Percentiles rank a stretch among this genome's conserved stretches.
These are phyloP conservation scores for Eremophila alpestris DNA, from an alignment of 2,797 vertebrate species.

Conservation along the genomic window DNA sequence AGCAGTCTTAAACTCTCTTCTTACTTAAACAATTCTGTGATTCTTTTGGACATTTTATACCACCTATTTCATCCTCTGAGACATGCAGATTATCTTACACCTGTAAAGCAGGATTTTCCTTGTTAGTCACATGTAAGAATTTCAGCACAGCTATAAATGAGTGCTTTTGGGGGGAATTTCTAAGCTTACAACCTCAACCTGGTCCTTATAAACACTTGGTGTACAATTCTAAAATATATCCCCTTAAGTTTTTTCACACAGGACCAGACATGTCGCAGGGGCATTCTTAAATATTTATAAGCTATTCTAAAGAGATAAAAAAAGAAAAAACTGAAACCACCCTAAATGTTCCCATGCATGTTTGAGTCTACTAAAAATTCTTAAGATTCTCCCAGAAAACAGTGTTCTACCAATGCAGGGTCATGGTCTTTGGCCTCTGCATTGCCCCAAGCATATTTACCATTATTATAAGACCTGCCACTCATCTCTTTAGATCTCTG, in stretches of 20 bases:
- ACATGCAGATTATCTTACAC: neutral
- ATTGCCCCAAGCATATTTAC: conserved; percentile 68
- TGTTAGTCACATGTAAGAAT: neutral
- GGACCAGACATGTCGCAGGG: neutral
- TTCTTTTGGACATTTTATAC: neutral
- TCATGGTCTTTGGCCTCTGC: conserved; percentile 61
- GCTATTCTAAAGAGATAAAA: conserved; percentile 50
- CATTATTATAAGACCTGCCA: conserved; percentile 68
- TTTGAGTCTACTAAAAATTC: conserved; percentile 63
- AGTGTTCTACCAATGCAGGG: conserved; percentile 54
- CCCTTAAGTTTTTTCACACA: conserved; percentile 28
- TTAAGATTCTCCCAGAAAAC: conserved; percentile 59
- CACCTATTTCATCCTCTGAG: neutral
- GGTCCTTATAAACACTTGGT: neutral
- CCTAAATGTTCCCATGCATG: conserved; percentile 61
- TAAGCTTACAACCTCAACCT: neutral
- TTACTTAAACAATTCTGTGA: neutral
- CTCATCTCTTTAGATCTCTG: conserved; percentile 66
- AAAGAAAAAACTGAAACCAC: conserved; percentile 34
- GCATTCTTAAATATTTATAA: conserved; percentile 53
- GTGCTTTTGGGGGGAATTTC: neutral
- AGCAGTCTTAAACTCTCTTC: neutral
- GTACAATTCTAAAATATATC: neutral
- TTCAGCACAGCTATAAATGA: neutral
- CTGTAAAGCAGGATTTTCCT: neutral